Evolutionary conservation across 2,888 invertebrate genomes (phyloP).

Genomic region (Hydrotaea cyrtoneurina): DNA sequence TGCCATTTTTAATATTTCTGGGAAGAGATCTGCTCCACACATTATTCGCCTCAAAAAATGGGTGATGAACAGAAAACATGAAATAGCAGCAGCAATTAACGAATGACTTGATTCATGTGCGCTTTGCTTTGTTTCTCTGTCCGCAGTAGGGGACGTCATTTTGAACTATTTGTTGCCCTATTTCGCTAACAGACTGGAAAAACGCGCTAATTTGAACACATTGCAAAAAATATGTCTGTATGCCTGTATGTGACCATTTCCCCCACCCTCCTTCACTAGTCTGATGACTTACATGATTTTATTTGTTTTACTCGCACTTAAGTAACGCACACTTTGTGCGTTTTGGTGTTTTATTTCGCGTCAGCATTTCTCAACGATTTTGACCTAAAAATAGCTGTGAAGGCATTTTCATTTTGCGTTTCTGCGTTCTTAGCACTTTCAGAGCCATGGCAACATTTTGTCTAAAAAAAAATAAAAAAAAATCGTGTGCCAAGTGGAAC

Average conservation of each 20-base stretch:
- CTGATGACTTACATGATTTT: too few species aligned
- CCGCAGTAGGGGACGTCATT: too few species aligned
- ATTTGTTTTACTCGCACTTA: neutral
- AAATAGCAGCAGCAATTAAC: neutral
- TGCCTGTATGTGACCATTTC: too few species aligned
- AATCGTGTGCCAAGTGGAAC: constrained; percentile 61
- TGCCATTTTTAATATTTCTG: neutral
- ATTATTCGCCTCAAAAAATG: neutral
- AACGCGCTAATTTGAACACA: neutral
- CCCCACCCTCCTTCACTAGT: too few species aligned
- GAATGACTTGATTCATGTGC: too few species aligned
- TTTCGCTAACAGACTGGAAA: neutral
- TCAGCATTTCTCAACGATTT: constrained; percentile 38
- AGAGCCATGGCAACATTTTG: constrained; percentile 48
- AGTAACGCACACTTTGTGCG: neutral
- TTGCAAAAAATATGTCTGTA: constrained; percentile 4
- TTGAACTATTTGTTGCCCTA: too few species aligned
- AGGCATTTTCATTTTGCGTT: constrained; percentile 1
- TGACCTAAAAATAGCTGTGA: constrained; percentile 52
- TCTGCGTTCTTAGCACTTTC: neutral
- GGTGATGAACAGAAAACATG: neutral
- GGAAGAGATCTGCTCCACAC: neutral
- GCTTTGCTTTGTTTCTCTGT: too few species aligned
- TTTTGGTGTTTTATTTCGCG: neutral
- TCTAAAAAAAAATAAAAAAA: constrained; percentile 42